Evolutionary conservation across 2,888 invertebrate genomes (phyloP).

Genomic region (Arctia plantaginis): DNA sequence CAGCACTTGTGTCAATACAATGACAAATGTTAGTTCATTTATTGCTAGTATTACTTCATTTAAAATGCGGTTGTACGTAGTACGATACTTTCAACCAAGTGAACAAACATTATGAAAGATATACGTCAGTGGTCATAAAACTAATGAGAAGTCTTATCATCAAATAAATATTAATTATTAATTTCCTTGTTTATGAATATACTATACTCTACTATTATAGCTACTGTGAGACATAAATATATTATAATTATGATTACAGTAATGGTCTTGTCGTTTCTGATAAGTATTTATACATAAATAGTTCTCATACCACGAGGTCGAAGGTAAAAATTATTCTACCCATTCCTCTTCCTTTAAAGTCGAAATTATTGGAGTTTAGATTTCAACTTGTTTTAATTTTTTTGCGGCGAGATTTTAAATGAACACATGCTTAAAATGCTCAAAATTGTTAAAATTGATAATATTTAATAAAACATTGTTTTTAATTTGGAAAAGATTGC

Average conservation of each 20-base stretch:
- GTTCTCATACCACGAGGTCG: too few species aligned
- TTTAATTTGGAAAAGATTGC: too few species aligned
- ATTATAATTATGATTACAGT: neutral
- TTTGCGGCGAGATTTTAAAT: too few species aligned
- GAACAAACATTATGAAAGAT: neutral
- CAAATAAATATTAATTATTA: slow-evolving; percentile 1
- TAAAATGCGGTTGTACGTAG: neutral
- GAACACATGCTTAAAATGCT: too few species aligned
- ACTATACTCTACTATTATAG: neutral
- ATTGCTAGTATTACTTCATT: slow-evolving; percentile 24
- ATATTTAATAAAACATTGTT: too few species aligned
- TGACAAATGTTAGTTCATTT: slow-evolving; percentile 52
- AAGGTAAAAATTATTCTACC: too few species aligned
- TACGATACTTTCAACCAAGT: slow-evolving; percentile 4
- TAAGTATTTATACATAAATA: too few species aligned
- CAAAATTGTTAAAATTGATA: too few species aligned
- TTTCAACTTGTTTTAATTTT: too few species aligned
- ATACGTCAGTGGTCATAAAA: neutral
- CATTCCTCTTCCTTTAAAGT: too few species aligned
- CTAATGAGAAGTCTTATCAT: neutral
- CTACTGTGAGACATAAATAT: neutral
- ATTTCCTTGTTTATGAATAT: neutral
- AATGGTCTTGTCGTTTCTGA: neutral
- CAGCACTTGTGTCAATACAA: slow-evolving; percentile 41
- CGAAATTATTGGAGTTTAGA: too few species aligned